These are phyloP conservation scores for Catharus ustulatus DNA, from an alignment of 2,797 vertebrate species.

Conservation along the genomic window DNA sequence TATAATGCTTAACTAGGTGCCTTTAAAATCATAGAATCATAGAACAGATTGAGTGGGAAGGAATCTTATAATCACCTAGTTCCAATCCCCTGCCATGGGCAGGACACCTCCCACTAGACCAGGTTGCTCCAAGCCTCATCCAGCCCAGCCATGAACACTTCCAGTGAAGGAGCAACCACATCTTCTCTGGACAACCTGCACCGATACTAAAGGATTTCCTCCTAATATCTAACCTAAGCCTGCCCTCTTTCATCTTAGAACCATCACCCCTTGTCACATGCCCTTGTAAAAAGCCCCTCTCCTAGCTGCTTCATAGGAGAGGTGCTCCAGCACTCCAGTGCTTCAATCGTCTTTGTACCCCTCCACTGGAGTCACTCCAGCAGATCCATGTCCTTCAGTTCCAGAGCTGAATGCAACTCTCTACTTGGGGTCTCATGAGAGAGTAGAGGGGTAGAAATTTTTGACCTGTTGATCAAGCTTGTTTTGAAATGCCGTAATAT, in stretches of 20 bases:
- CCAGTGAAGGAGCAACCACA: not conserved
- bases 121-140: not conserved
- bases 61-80: not conserved
- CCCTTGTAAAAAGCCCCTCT: not conserved
- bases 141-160: not conserved
- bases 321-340: not conserved
- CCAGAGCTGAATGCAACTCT: not conserved
- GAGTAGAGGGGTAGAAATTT: not conserved
- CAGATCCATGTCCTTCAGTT: not conserved
- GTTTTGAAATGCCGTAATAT: not conserved
- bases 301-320: not conserved
- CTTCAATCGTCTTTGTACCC: rapidly evolving
- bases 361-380: not conserved
- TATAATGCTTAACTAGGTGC: not conserved
- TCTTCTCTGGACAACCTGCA: not conserved
- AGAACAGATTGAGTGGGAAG: not conserved
- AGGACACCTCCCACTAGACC: not conserved
- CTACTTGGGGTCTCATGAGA: not conserved
- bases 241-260: not conserved
- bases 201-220: not conserved
- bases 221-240: not conserved
- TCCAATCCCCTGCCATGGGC: not conserved
- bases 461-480: not conserved
- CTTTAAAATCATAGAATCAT: not conserved
- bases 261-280: not conserved